Evolutionary conservation across 1,140 invertebrate species (phyloP).

Genomic region (Cataglyphis hispanica): DNA sequence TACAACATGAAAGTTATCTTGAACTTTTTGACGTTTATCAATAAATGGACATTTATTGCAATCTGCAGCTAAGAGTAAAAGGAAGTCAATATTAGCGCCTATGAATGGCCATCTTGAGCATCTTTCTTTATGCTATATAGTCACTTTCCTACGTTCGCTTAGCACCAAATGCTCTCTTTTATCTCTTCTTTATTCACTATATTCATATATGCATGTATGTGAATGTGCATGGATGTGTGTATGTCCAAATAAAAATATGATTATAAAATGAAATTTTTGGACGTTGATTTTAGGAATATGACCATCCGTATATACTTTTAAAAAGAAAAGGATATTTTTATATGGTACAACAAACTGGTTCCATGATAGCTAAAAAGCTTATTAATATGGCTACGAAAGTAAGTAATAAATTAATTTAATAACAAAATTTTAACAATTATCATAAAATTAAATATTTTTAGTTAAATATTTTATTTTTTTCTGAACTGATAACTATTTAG

Average conservation of each 20-base stretch:
- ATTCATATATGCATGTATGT: too few relatives aligned
- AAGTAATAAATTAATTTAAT: conserved; percentile 38
- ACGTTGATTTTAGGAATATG: conserved; percentile 88
- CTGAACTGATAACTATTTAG: neutral
- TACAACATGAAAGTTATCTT: too few relatives aligned
- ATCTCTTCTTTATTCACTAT: too few relatives aligned
- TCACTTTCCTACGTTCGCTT: too few relatives aligned
- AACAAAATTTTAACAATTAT: neutral
- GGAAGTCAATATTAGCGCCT: too few relatives aligned
- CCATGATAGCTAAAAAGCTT: conserved; percentile 88
- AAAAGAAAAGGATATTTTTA: conserved; percentile 88
- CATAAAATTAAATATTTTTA: neutral
- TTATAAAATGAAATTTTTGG: neutral
- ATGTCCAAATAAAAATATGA: neutral
- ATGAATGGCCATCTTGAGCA: too few relatives aligned
- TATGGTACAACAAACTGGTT: conserved; percentile 90
- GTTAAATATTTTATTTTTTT: conserved; percentile 9
- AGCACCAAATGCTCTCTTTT: too few relatives aligned
- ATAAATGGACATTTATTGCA: too few relatives aligned
- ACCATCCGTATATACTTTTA: conserved; percentile 88
- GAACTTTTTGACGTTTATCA: too few relatives aligned
- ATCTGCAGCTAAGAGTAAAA: too few relatives aligned
- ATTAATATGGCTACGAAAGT: conserved; percentile 89
- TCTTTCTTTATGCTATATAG: too few relatives aligned
- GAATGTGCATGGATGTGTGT: too few relatives aligned